Evolutionary conservation across 1,140 invertebrate genomes (phyloP).

Genomic region (Hirudo medicinalis): DNA sequence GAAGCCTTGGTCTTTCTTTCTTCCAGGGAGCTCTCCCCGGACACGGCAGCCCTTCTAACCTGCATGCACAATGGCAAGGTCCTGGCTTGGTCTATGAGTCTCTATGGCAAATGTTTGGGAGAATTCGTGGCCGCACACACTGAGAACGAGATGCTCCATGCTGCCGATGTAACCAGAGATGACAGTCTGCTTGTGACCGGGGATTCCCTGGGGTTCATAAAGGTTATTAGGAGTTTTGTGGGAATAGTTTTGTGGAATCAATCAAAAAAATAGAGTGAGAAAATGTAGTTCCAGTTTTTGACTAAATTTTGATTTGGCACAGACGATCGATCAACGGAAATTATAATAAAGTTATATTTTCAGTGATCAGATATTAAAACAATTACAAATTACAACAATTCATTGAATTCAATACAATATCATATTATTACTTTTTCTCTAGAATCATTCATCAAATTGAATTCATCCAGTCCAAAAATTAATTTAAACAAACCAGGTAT

Average conservation of each 20-base stretch:
- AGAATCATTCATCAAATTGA: no score
- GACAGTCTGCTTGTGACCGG: slow-evolving; percentile 20
- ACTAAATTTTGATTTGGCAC: no score
- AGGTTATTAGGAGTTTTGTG: background rate
- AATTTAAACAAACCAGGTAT: background rate
- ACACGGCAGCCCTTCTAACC: slow-evolving; percentile 3
- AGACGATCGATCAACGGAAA: no score
- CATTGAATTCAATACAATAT: no score
- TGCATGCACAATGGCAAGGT: slow-evolving; percentile 17
- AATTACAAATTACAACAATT: no score
- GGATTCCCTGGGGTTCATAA: slow-evolving; percentile 17
- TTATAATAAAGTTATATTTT: no score
- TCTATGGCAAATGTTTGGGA: slow-evolving; percentile 14
- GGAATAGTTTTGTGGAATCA: no score
- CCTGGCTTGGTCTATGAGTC: slow-evolving; percentile 15
- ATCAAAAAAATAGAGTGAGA: no score
- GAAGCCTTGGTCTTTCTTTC: slow-evolving; percentile 4
- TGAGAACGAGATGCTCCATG: slow-evolving; percentile 3
- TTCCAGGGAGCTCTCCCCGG: background rate
- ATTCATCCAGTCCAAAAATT: no score
- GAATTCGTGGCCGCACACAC: slow-evolving; percentile 13
- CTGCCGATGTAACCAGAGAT: background rate
- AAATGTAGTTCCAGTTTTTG: no score
- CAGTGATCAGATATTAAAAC: no score
- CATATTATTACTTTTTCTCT: no score